phyloP scores from a whole-genome alignment of 2,888 invertebrate genomes.

The Tupiocoris notatus region DNA sequence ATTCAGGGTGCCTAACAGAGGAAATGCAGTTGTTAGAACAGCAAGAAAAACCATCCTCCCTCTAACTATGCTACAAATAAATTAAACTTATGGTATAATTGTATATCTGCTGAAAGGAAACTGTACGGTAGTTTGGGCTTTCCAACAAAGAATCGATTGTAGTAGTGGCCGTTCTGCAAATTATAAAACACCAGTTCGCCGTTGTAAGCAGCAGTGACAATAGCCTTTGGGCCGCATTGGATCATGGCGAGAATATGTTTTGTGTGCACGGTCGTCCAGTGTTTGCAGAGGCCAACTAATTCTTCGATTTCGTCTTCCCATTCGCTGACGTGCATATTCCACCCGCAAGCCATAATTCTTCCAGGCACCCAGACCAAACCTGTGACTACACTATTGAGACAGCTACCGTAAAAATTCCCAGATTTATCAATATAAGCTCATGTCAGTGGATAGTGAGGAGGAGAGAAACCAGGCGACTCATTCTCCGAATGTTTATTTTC shows the following conservation, averaged over 20 bases:
- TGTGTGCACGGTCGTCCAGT: slow-evolving; percentile 70
- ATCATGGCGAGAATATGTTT: slow-evolving; percentile 74
- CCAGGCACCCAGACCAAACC: slow-evolving; percentile 58
- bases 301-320: slow-evolving; percentile 58
- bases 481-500: too few relatives aligned
- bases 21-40: too few relatives aligned
- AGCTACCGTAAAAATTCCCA: too few relatives aligned
- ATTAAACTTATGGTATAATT: too few relatives aligned
- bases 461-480: too few relatives aligned
- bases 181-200: slow-evolving; percentile 81
- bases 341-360: slow-evolving; percentile 73
- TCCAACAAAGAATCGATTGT: slow-evolving; percentile 58
- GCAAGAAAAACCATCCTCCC: too few relatives aligned
- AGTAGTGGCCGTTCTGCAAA: slow-evolving; percentile 76
- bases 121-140: slow-evolving; percentile 54
- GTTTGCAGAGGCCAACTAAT: slow-evolving; percentile 56
- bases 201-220: slow-evolving; percentile 74
- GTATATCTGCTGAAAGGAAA: too few relatives aligned
- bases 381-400: slow-evolving; percentile 56
- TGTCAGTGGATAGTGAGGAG: too few relatives aligned
- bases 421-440: too few relatives aligned
- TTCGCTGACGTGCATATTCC: slow-evolving; percentile 73
- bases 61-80: too few relatives aligned
- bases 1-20: too few relatives aligned
- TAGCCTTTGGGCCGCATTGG: slow-evolving; percentile 63